Evolutionary conservation across 1,140 invertebrate species (phyloP).

Genomic region (Rhynchophorus ferrugineus): DNA sequence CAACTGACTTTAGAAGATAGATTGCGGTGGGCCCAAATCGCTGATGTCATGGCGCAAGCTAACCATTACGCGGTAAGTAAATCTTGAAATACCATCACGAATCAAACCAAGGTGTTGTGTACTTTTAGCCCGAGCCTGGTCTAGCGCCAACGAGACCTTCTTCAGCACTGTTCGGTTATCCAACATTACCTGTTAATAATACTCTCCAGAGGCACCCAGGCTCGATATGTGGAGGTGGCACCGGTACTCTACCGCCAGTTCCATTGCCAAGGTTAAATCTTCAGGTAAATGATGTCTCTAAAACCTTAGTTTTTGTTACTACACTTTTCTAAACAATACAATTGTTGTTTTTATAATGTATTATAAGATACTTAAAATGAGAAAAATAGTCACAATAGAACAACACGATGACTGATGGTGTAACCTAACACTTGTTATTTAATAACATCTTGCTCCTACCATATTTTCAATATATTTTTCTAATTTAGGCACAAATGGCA

Average conservation of each 20-base stretch:
- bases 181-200: slow-evolving; percentile 41
- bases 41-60: slow-evolving; percentile 72
- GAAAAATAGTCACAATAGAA: too few relatives aligned
- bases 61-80: slow-evolving; percentile 69
- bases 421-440: too few relatives aligned
- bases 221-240: slow-evolving; percentile 42
- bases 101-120: not conserved
- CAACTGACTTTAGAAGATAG: slow-evolving; percentile 66
- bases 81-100: not conserved
- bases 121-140: slow-evolving; percentile 54
- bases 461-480: too few relatives aligned
- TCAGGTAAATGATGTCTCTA: slow-evolving; percentile 26
- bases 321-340: too few relatives aligned
- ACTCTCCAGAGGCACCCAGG: slow-evolving; percentile 38
- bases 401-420: too few relatives aligned
- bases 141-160: slow-evolving; percentile 61
- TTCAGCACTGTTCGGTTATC: slow-evolving; percentile 75
- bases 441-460: too few relatives aligned
- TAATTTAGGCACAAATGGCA: slow-evolving; percentile 32
- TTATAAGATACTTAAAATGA: too few relatives aligned
- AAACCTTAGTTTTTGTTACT: not conserved
- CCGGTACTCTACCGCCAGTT: slow-evolving; percentile 58
- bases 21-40: slow-evolving; percentile 76
- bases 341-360: too few relatives aligned
- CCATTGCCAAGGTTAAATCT: slow-evolving; percentile 58